A percentile compares a stretch with the other conserved stretches of the same genome.
phyloP scores from a whole-genome alignment of 2,797 vertebrate species.

The Centroberyx gerrardi region DNA sequence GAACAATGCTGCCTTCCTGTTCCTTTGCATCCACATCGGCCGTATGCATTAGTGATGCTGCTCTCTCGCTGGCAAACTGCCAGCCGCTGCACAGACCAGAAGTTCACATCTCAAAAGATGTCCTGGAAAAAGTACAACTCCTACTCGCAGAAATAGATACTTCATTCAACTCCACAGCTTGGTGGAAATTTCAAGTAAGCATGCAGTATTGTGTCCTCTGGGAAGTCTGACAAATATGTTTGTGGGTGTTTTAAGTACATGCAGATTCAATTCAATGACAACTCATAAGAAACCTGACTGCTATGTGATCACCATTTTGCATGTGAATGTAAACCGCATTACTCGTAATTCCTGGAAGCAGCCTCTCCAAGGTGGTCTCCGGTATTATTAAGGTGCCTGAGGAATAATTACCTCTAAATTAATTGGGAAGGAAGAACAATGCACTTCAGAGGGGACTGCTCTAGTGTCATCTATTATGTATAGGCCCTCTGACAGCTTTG shows the following conservation, averaged over 20 bases:
- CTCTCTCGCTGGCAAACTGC: constrained; percentile 4
- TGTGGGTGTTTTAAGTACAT: not conserved
- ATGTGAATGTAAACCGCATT: constrained; percentile 11
- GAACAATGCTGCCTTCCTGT: constrained; percentile 28
- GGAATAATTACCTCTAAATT: constrained; percentile 81
- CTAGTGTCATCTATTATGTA: constrained; percentile 78
- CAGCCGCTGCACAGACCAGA: constrained; percentile 14
- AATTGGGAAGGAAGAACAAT: constrained; percentile 76
- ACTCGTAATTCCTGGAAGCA: constrained; percentile 50
- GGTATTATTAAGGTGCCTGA: constrained; percentile 63
- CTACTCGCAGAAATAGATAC: not conserved
- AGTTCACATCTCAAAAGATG: constrained; percentile 18
- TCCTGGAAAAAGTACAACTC: not conserved
- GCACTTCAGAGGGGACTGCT: constrained; percentile 62
- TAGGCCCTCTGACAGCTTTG: constrained; percentile 69
- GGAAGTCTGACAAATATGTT: not conserved
- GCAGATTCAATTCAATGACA: not conserved
- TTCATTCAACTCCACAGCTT: not conserved
- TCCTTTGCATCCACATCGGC: constrained; percentile 35
- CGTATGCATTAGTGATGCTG: constrained; percentile 33
- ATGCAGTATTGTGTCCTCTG: not conserved
- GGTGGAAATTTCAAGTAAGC: not conserved
- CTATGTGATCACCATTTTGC: constrained; percentile 37
- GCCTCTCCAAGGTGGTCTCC: constrained; percentile 52
- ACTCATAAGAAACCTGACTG: not conserved